Conservation (phyloP, 2,888 invertebrate species). For the Mesorhabditis belari region DNA sequence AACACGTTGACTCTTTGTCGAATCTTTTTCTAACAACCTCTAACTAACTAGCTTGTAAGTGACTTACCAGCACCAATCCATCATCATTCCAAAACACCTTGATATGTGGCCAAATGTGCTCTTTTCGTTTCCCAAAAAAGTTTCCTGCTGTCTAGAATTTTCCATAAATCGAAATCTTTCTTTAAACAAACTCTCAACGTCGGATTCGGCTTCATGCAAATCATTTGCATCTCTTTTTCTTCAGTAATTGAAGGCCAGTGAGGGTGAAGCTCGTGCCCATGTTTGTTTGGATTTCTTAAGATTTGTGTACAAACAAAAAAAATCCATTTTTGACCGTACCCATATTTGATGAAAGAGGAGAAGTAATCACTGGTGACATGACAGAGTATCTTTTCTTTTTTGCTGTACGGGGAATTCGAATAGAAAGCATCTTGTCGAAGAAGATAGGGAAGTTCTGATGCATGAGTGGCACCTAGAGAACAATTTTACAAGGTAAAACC, state of each 20-base stretch:
- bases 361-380: not conserved
- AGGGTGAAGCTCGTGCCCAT: not conserved
- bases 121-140: not conserved
- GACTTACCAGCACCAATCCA: too few relatives aligned
- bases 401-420: not conserved
- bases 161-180: too few relatives aligned
- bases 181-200: not conserved
- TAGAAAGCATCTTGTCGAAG: constrained; percentile 8
- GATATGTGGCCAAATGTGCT: too few relatives aligned
- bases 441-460: constrained; percentile 32
- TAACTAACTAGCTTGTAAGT: too few relatives aligned
- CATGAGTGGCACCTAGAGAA: constrained; percentile 28
- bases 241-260: not conserved
- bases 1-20: too few relatives aligned
- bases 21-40: too few relatives aligned
- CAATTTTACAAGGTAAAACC: too few relatives aligned
- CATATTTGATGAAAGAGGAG: not conserved
- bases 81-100: too few relatives aligned
- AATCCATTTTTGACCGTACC: too few relatives aligned
- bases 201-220: not conserved
- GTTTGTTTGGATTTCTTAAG: not conserved
- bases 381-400: not conserved
- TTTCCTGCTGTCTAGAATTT: not conserved
- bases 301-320: too few relatives aligned
- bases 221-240: not conserved